Conservation (phyloP, 1,140 invertebrate species). For the Apis dorsata region DNA sequence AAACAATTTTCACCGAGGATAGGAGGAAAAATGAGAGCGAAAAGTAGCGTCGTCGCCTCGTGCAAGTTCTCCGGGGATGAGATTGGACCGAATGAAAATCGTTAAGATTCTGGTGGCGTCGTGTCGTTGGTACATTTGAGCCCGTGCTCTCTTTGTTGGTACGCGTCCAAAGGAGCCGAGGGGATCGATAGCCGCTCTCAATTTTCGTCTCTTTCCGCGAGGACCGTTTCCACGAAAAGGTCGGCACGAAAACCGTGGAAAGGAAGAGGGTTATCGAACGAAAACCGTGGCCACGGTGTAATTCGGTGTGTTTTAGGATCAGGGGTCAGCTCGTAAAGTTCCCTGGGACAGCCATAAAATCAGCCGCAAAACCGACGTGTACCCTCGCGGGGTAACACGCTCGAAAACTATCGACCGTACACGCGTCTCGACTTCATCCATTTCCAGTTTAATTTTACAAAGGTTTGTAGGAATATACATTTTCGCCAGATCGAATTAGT, state of each 20-base stretch:
- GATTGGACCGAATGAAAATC: conserved; percentile 34
- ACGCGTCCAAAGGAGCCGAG: conserved; percentile 59
- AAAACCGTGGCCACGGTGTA: conserved; percentile 60
- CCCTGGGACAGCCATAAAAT: conserved; percentile 71
- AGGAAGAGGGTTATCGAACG: neutral
- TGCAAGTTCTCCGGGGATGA: too few relatives aligned
- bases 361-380: conserved; percentile 58
- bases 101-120: conserved; percentile 39
- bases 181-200: conserved; percentile 71
- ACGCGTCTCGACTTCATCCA: conserved; percentile 19
- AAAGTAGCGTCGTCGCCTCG: too few relatives aligned
- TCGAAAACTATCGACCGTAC: conserved; percentile 25
- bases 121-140: conserved; percentile 27
- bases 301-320: conserved; percentile 74
- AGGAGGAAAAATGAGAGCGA: too few relatives aligned
- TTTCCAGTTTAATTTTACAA: conserved; percentile 58
- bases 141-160: conserved; percentile 52
- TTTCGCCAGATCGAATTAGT: conserved; percentile 2
- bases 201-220: conserved; percentile 64
- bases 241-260: neutral
- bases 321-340: conserved; percentile 71
- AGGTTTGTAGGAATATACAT: conserved; percentile 1
- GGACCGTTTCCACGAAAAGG: conserved; percentile 32
- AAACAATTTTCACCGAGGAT: too few relatives aligned
- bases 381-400: neutral